Conservation (phyloP, 1,140 invertebrate species). For the Aleiodes sp. region DNA sequence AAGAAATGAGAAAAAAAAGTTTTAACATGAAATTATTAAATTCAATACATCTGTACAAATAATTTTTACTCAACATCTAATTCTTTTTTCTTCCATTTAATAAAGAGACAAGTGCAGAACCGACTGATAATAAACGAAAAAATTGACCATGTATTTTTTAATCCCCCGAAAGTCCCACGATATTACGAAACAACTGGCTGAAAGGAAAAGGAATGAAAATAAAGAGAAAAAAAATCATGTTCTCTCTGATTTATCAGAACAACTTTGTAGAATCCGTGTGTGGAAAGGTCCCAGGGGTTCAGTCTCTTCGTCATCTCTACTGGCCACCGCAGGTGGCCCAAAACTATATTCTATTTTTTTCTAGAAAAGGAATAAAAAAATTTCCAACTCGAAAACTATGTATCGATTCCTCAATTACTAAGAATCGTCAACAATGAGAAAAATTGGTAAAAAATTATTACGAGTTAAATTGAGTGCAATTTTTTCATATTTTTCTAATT, state of each 20-base stretch:
- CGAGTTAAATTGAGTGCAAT: too few relatives aligned
- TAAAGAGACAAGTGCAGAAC: too few relatives aligned
- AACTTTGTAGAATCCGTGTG: conserved; percentile 25
- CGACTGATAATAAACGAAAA: too few relatives aligned
- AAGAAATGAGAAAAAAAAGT: too few relatives aligned
- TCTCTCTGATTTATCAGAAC: conserved; percentile 37
- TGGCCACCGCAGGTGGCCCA: conserved; percentile 10
- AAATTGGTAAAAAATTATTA: too few relatives aligned
- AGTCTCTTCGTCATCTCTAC: conserved; percentile 16
- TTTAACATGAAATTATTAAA: too few relatives aligned
- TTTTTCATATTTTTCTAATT: too few relatives aligned
- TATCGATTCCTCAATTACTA: neutral
- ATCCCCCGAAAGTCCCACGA: neutral
- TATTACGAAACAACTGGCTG: conserved; percentile 7
- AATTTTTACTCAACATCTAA: too few relatives aligned
- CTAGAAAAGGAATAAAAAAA: conserved; percentile 4
- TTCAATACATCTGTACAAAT: too few relatives aligned
- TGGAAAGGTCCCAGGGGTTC: conserved; percentile 21
- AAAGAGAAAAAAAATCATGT: neutral
- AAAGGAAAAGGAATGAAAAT: neutral
- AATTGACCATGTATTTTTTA: conserved; percentile 26
- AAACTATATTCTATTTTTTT: conserved; percentile 5
- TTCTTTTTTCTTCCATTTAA: too few relatives aligned
- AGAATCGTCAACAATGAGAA: neutral
- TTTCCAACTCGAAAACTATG: neutral